Evolutionary conservation across 2,888 invertebrate genomes (phyloP).

Genomic region (Asteroscopus sphinx): DNA sequence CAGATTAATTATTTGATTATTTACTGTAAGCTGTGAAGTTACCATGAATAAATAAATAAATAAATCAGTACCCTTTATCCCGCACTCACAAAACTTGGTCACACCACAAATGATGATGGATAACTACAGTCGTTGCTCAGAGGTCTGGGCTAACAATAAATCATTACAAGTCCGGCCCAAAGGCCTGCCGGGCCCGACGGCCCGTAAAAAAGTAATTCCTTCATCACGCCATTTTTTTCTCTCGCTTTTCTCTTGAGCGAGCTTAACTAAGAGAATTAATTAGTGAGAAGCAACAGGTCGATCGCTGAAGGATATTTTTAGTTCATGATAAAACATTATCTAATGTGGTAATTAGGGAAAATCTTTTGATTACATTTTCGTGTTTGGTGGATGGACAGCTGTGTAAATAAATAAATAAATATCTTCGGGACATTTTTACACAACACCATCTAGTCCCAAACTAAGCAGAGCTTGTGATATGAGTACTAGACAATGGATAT

Average conservation of each 20-base stretch:
- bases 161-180: conserved; percentile 63
- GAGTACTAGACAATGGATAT: too few species aligned
- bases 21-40: too few species aligned
- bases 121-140: conserved; percentile 64
- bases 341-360: conserved; percentile 30
- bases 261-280: conserved; percentile 63
- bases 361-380: conserved; percentile 5
- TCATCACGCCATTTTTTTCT: conserved; percentile 59
- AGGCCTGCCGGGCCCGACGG: conserved; percentile 50
- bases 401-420: too few species aligned
- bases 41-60: too few species aligned
- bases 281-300: conserved; percentile 65
- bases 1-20: too few species aligned
- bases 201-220: conserved; percentile 73
- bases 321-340: conserved; percentile 13
- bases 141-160: conserved; percentile 74
- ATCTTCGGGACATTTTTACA: too few species aligned
- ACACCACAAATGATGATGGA: conserved; percentile 73
- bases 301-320: conserved; percentile 36
- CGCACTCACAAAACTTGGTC: conserved; percentile 46
- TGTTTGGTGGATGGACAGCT: background rate
- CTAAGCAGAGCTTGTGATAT: too few species aligned
- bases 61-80: conserved; percentile 27
- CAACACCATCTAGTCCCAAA: too few species aligned
- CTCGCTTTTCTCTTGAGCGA: conserved; percentile 52